Base-by-base conservation (phyloP, 2,888 invertebrate genomes). In the Dromius quadrimaculatus region DNA sequence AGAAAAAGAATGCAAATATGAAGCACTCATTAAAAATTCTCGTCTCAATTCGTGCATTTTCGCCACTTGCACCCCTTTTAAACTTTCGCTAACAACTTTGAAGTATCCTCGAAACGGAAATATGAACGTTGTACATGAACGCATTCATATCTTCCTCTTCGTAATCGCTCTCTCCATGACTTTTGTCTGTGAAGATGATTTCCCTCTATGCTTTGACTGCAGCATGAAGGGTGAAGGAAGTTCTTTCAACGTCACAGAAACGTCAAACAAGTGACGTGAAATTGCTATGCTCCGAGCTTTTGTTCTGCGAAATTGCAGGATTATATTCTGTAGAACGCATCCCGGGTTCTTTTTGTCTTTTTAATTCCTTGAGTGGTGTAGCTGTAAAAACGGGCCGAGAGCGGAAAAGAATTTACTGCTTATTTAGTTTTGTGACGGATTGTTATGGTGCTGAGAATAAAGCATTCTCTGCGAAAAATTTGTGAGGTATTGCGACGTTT, bases 141-240 rank as follows among this genome's bases (percentile, higher is more conserved):
- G 15, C n/a, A 38, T 38, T 11, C 13, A 9, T 11, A 38, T 41
- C 41, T 38, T 38, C 41, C 50, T 41, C 11, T 13, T 22, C 20
- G 41, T 62, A 62, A 62, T 62, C 62, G 38, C 41, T 62, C 62
- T 41, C 62, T 62, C 41, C 36, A 62, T 62, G 36, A 36, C 62
- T 62, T 62, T 62, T 62, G 62, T 62, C 38, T 62, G 22, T 62
- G 62, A 20, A 23, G 57, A 28, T 57, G 57, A 57, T 32, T 20
- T 36, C 17, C 57, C 36, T 36, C n/a, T 36, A n/a, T 8, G n/a
- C n/a, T 36, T 11, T 2, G 2, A 11, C 32, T 32, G 32, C 32
- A 2, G 8, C 32, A 6, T 32, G 36, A 2, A 11, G 36, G 36
- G 36, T 11, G 6, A 2, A n/a, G 36, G 36, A 11, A 2, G 36